Evolutionary conservation across 2,113 vertebrate genomes (phyloP).

Genomic region (Tachysurus fulvidraco): DNA sequence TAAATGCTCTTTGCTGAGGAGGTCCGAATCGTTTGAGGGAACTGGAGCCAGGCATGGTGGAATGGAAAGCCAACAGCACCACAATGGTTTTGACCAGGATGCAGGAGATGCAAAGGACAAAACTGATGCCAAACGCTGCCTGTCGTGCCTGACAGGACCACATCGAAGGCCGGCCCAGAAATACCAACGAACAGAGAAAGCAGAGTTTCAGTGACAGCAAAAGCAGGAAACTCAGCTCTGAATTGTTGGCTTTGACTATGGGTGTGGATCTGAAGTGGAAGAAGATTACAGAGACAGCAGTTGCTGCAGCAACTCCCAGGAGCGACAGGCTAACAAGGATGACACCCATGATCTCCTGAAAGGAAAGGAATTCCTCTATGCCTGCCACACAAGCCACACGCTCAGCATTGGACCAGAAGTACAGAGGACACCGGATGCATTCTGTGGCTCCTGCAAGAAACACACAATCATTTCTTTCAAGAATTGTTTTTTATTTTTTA

Average conservation of each 20-base stretch:
- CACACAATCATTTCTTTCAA: neutral
- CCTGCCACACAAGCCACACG: constrained; percentile 66
- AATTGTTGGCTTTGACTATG: constrained; percentile 75
- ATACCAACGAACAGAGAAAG: constrained; percentile 72
- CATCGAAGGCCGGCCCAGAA: constrained; percentile 67
- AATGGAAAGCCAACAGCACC: constrained; percentile 70
- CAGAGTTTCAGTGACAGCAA: constrained; percentile 72
- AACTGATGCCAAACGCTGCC: constrained; percentile 72
- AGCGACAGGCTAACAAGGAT: constrained; percentile 65
- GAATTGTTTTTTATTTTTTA: neutral
- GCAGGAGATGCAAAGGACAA: constrained; percentile 76
- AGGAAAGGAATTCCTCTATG: constrained; percentile 72
- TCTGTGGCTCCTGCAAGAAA: constrained; percentile 66
- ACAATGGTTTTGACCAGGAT: constrained; percentile 75
- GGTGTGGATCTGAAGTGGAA: constrained; percentile 67
- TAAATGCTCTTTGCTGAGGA: constrained; percentile 66
- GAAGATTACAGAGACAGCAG: constrained; percentile 62
- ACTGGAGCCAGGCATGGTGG: constrained; percentile 57
- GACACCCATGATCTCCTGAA: constrained; percentile 70
- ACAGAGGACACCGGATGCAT: constrained; percentile 69
- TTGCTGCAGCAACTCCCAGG: constrained; percentile 64
- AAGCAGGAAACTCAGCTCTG: constrained; percentile 75
- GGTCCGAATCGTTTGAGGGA: constrained; percentile 58
- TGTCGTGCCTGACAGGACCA: constrained; percentile 71
- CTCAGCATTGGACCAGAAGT: constrained; percentile 70